Conservation (phyloP, 2,113 vertebrate species). For the Panthera tigris region DNA sequence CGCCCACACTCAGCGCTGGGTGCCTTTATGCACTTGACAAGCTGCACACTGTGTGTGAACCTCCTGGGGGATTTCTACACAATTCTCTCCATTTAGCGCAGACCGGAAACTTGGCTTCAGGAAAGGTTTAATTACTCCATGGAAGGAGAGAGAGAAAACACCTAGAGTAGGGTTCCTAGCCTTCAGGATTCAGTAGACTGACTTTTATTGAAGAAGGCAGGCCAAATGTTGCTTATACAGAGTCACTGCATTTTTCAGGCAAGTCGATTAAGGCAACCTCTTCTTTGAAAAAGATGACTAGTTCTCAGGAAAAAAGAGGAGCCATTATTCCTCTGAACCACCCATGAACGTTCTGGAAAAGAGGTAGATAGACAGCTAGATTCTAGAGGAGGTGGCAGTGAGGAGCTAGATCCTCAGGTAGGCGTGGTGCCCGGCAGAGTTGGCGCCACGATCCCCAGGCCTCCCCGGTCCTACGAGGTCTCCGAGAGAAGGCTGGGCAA, state of each 20-base stretch:
- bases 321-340: not conserved
- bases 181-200: not conserved
- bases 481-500: not conserved
- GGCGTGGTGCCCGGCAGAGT: not conserved
- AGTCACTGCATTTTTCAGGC: not conserved
- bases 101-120: not conserved
- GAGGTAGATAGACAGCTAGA: conserved; percentile 30
- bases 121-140: not conserved
- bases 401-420: not conserved
- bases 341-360: not conserved
- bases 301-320: not conserved
- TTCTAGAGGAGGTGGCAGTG: not conserved
- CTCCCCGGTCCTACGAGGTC: not conserved
- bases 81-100: not conserved
- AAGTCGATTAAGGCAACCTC: not conserved
- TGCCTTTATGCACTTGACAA: not conserved
- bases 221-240: not conserved
- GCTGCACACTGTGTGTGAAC: not conserved
- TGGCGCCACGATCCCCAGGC: not conserved
- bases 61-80: not conserved
- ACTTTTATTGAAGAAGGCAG: conserved; percentile 33
- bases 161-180: not conserved
- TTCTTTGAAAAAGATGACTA: not conserved
- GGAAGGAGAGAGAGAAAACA: not conserved
- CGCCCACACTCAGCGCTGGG: not conserved